phyloP scores from a whole-genome alignment of 2,113 vertebrate genomes.

The Phoxinus phoxinus region DNA sequence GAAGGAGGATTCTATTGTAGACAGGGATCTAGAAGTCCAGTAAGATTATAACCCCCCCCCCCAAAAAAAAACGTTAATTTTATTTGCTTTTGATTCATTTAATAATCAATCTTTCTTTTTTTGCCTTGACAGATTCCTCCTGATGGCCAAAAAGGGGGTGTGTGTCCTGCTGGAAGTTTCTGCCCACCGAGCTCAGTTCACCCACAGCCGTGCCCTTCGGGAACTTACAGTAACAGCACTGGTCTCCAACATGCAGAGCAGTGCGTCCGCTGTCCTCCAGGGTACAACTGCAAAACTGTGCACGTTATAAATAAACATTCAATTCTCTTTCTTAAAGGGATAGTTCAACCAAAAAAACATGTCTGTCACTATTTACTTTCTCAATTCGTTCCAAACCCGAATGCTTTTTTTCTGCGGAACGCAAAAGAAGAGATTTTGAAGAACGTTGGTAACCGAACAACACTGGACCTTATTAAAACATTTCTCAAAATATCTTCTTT shows the following conservation, averaged over 20 bases:
- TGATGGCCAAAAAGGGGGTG: slow-evolving; percentile 78
- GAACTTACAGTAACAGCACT: slow-evolving; percentile 81
- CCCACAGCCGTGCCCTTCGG: slow-evolving; percentile 82
- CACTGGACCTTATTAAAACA: background rate
- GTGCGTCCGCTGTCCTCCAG: slow-evolving; percentile 82
- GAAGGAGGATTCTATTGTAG: slow-evolving; percentile 84
- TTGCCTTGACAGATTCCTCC: slow-evolving; percentile 73
- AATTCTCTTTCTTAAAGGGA: background rate
- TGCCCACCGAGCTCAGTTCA: slow-evolving; percentile 77
- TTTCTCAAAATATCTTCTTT: background rate
- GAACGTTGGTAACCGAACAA: background rate
- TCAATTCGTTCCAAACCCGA: background rate
- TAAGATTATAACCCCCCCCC: slow-evolving; percentile 71
- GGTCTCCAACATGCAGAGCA: slow-evolving; percentile 74
- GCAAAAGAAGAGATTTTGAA: background rate
- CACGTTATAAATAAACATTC: background rate
- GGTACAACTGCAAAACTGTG: slow-evolving; percentile 70
- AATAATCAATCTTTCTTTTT: background rate
- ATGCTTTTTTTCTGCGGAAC: background rate
- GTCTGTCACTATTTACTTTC: background rate
- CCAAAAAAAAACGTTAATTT: background rate
- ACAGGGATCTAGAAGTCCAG: slow-evolving; percentile 77
- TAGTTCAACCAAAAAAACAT: background rate
- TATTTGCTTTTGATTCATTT: background rate
- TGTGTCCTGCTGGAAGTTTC: slow-evolving; percentile 84